Evolutionary conservation across 2,797 vertebrate species (phyloP).

Genomic region (Bovichtus variegatus): DNA sequence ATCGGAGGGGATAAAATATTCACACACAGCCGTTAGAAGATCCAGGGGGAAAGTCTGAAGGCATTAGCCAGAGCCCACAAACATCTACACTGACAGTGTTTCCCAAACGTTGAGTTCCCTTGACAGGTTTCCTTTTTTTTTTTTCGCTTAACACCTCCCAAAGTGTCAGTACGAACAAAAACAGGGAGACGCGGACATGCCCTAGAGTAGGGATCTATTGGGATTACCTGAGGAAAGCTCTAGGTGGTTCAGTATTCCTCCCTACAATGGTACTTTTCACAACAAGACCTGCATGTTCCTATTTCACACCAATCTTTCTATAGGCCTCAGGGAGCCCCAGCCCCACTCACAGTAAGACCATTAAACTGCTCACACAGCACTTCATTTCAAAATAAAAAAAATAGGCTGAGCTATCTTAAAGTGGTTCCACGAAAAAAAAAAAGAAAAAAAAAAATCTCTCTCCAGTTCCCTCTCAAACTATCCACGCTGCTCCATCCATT

Average conservation of each 20-base stretch:
- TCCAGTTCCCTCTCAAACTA: slow-evolving; percentile 72
- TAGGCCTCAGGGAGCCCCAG: slow-evolving; percentile 70
- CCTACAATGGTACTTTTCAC: slow-evolving; percentile 62
- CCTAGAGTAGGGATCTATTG: slow-evolving; percentile 68
- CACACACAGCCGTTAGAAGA: slow-evolving; percentile 81
- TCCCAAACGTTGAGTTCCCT: slow-evolving; percentile 77
- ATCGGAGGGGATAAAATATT: slow-evolving; percentile 84
- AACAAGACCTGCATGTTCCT: slow-evolving; percentile 71
- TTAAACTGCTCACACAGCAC: slow-evolving; percentile 82
- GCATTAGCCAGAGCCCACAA: slow-evolving; percentile 79
- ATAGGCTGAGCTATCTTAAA: slow-evolving; percentile 78
- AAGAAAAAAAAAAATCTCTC: slow-evolving; percentile 75
- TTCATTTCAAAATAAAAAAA: slow-evolving; percentile 80
- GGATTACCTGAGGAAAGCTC: slow-evolving; percentile 73
- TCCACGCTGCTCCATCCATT: slow-evolving; percentile 77
- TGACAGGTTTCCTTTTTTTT: slow-evolving; percentile 71
- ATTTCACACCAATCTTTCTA: slow-evolving; percentile 78
- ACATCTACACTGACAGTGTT: slow-evolving; percentile 80
- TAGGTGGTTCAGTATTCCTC: slow-evolving; percentile 62
- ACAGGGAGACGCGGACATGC: slow-evolving; percentile 67
- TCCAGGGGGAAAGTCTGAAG: slow-evolving; percentile 79
- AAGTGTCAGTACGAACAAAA: slow-evolving; percentile 74
- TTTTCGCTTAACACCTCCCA: slow-evolving; percentile 71
- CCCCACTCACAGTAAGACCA: slow-evolving; percentile 74
- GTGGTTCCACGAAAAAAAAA: slow-evolving; percentile 63